phyloP scores from a whole-genome alignment of 2,888 invertebrate genomes.

The Drosophila hamatofila region DNA sequence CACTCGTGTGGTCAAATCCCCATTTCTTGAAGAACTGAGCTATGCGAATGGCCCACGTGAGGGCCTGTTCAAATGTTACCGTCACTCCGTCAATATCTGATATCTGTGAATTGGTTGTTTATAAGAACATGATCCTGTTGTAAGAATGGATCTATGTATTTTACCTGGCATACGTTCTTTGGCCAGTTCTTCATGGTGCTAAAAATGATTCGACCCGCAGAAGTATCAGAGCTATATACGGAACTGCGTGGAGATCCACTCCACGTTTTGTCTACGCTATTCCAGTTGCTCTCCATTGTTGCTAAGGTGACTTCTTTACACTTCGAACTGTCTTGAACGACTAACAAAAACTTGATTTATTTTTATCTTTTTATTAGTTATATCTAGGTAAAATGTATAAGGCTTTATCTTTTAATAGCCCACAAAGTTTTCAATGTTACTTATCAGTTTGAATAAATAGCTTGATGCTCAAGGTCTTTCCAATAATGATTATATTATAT shows the following conservation, averaged over 20 bases:
- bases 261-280: constrained; percentile 20
- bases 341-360: constrained; percentile 20
- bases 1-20: constrained; percentile 57
- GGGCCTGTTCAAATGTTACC: constrained; percentile 58
- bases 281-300: constrained; percentile 12
- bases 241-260: background rate
- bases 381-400: background rate
- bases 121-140: background rate
- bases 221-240: background rate
- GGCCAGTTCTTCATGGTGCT: constrained; percentile 1
- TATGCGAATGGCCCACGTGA: constrained; percentile 61
- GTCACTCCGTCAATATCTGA: constrained; percentile 55
- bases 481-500: too few relatives aligned
- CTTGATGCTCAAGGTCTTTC: too few relatives aligned
- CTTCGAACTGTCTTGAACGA: background rate
- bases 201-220: constrained; percentile 3
- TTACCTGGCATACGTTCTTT: background rate
- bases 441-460: constrained; percentile 15
- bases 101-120: constrained; percentile 48
- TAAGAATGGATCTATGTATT: too few relatives aligned
- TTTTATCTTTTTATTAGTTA: constrained; percentile 7
- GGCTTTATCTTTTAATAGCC: constrained; percentile 24
- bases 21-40: constrained; percentile 60
- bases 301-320: background rate
- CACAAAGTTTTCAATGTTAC: background rate